phyloP scores from a whole-genome alignment of 2,113 vertebrate species.

The Speoplatyrhinus poulsoni region DNA sequence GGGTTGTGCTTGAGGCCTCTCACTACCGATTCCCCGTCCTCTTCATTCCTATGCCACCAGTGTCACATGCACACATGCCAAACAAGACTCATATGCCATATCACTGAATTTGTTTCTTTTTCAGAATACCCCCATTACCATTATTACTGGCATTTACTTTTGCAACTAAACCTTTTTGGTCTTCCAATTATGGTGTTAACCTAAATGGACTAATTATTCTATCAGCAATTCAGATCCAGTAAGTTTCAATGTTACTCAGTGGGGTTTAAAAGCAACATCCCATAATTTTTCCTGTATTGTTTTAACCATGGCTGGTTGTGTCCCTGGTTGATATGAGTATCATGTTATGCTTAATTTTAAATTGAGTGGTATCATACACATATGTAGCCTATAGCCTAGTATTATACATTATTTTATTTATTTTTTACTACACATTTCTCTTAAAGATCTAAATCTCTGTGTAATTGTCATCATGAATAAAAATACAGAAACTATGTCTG shows the following conservation, averaged over 20 bases:
- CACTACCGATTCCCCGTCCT: constrained; percentile 13
- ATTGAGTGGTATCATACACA: too few relatives aligned
- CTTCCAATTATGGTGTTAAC: constrained; percentile 42
- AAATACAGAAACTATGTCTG: constrained; percentile 3
- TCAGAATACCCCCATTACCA: constrained; percentile 29
- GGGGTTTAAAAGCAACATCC: constrained; percentile 9
- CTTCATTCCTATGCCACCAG: neutral
- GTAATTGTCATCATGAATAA: constrained; percentile 24
- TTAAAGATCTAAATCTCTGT: constrained; percentile 3
- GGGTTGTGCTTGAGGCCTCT: constrained; percentile 3
- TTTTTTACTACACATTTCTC: constrained; percentile 10
- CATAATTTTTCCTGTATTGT: constrained; percentile 37
- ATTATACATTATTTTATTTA: neutral
- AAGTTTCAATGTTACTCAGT: constrained; percentile 25
- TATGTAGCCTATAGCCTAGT: too few relatives aligned
- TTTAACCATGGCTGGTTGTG: constrained; percentile 34
- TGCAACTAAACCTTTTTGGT: neutral
- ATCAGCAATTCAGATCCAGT: constrained; percentile 3
- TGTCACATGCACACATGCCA: constrained; percentile 37
- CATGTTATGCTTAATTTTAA: neutral
- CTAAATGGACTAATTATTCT: constrained; percentile 22
- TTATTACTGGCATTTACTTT: constrained; percentile 22
- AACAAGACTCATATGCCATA: constrained; percentile 45
- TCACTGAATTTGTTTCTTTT: constrained; percentile 40
- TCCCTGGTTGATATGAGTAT: constrained; percentile 13